Base-by-base conservation (phyloP, 2,797 vertebrate genomes). In the Anguilla megastoma region DNA sequence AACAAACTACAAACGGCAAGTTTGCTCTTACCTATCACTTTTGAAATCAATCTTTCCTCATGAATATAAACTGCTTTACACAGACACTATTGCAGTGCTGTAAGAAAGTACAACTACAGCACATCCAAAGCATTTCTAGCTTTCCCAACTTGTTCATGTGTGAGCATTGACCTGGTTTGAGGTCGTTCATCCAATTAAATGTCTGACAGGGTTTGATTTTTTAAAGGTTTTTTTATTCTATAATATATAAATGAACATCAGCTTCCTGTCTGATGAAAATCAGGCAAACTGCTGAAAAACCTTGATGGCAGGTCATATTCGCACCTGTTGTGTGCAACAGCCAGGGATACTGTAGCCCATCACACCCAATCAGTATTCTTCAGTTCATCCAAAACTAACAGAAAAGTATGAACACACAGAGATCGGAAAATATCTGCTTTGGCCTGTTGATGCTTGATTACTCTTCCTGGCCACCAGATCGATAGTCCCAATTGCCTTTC, bases 401-500 rank as follows among this genome's bases (percentile, higher is more conserved):
- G 48, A 74, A 85, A 66, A 60, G 63, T 83, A 45, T 48, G 50
- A 50, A 27, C 63, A 45, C 18, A 58, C 2, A 88, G 50, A 16
- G 50, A 85, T 66, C 9, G 16, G 52, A 45, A 80, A 27, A 52
- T 45, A 50, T 84, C 79, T 48, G 16, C 63, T 56, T 83, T 66
- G 30, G 21, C 21, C 60, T 33, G 45, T 36, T 24, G 80, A 36
- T 56, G 48, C 41, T 69, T 27, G 36, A n/a, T 86, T 24, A 85
- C 63, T 71, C 54, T 82, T n/a, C 41, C 45, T 82, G 79, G 5
- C 27, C 83, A 18, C 36, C 69, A 27, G 83, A 85, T 88, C 87
- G 58, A 88, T 88, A 41, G 14, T 30, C 79, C n/a, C n/a, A 52
- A 88, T 85, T 88, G 71, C 66, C 54, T 71, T 60, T 87, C 50